A percentile compares a stretch with the other conserved stretches of the same genome.
Evolutionary conservation across 2,888 invertebrate genomes (phyloP).

Genomic region (Napeogenes inachia): DNA sequence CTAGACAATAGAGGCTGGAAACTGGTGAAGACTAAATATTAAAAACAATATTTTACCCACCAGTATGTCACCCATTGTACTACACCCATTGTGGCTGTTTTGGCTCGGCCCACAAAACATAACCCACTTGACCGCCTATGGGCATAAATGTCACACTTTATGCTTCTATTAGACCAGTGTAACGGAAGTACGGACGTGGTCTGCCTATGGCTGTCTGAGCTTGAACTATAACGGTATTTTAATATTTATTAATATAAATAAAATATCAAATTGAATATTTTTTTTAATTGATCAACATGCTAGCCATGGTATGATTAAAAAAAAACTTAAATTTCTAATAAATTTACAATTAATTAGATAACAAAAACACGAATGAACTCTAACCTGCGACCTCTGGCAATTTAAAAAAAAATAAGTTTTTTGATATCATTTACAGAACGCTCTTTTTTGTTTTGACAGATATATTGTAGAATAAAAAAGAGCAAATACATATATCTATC

Average conservation of each 20-base stretch:
- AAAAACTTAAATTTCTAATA: no score
- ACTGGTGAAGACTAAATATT: no score
- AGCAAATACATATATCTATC: neutral
- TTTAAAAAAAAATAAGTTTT: no score
- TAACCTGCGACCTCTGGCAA: no score
- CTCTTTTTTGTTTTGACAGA: neutral
- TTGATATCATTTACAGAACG: no score
- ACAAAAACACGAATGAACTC: no score
- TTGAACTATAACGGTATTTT: neutral
- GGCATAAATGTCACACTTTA: conserved; percentile 71
- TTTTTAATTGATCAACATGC: no score
- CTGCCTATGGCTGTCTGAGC: conserved; percentile 36
- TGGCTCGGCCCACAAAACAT: conserved; percentile 42
- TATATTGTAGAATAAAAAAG: neutral
- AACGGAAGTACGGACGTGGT: conserved; percentile 66
- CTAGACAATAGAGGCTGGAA: no score
- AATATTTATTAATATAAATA: neutral
- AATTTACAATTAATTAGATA: no score
- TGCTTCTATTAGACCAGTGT: conserved; percentile 61
- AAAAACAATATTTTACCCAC: no score
- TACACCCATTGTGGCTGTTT: conserved; percentile 44
- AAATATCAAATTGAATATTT: neutral
- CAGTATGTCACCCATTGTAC: conserved; percentile 24
- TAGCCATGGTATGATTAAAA: no score
- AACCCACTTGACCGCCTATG: conserved; percentile 56